Base-by-base conservation (phyloP, 2,888 invertebrate genomes). In the Plemyria rubiginata region DNA sequence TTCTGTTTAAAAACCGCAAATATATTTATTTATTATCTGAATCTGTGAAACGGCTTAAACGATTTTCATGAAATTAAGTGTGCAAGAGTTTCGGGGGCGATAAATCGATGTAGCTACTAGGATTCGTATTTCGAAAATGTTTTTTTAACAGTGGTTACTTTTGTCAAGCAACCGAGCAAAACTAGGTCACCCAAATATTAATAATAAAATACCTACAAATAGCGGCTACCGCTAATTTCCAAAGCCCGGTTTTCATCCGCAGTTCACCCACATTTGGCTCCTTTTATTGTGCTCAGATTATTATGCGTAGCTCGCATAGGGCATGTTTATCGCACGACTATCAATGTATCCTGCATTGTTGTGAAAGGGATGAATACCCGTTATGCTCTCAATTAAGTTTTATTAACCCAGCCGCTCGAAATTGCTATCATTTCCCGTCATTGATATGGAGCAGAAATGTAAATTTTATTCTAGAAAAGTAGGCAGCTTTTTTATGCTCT, bases 201-300 rank as follows among this genome's bases (percentile, higher is more conserved):
- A n/a, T n/a, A n/a, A n/a, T n/a, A n/a, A n/a, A n/a, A n/a, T n/a
- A n/a, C n/a, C n/a, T n/a, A 38, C 36, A 38, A 9, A 38, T 38
- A 38, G 28, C 13, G 52, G 28, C 13, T 7, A 13, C 38, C 46
- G 45, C 11, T 38, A 43, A 13, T 12, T 46, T 22, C 15, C 2
- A 38, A 49, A 41, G 9, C 11, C 9, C n/a, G 15, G 29, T 13
- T 11, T 49, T 32, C 13, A 49, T 32, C 36, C 40, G 11, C 52
- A 53, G 29, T 49, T 59, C 29, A 38, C 28, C 48, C 51, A 55
- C 54, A 64, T 52, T 64, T 71, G 71, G 58, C 70, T 68, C 72
- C 70, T 73, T 78, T 78, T 78, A 77, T 76, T 76, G 70, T 70
- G 70, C 72, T 65, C 61, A 60, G 70, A 73, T 76, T 73, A 75